Base-by-base conservation (phyloP, 2,797 vertebrate genomes). In the Prunella strophiata region DNA sequence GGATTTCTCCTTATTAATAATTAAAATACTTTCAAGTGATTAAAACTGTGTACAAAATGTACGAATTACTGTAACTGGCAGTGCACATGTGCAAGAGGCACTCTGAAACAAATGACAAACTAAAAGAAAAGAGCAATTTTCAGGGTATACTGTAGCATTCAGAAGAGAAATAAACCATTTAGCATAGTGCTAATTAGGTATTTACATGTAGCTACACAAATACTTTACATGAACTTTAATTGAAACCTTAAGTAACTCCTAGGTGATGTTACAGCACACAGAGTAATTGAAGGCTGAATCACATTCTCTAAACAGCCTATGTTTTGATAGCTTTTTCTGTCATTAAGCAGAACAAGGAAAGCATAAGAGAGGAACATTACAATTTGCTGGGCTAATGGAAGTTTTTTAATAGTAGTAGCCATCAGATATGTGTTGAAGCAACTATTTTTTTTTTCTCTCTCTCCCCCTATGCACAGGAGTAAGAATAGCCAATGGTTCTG, bases 1-100 rank as follows among this genome's bases (percentile, higher is more conserved):
- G 98, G 97, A 97, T 98, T 97, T 97, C 95, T 97, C 96, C 97
- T 98, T 98, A 98, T 98, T 98, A 98, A 98, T 98, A 98, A 98
- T 98, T 99, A 98, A 99, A 98, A 97, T 97, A 95, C 96, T 96
- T 97, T 96, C 96, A 97, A 97, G 96, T 98, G 97, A 98, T 98
- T 98, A 98, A 98, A 98, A 96, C 62, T 91, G 84, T 94, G 96
- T 89, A 96, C 91, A 94, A 96, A 96, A 97, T 91, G 62, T 95
- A 97, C 92, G 75, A 96, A 96, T 97, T 97, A 96, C 62, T 85
- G 52, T 42, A 96, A 93, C 68, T 96, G 72, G 76, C 93, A 97
- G 92, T 16, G 42, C 52, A 87, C 57, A n/a, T 15, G 62, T 62
- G 70, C 90, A 91, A 94, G 83, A 88, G 42, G 75, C 43, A 30